These are phyloP conservation scores for Terrapene triunguis DNA, from an alignment of 2,113 vertebrate genomes.

Conservation along the genomic window DNA sequence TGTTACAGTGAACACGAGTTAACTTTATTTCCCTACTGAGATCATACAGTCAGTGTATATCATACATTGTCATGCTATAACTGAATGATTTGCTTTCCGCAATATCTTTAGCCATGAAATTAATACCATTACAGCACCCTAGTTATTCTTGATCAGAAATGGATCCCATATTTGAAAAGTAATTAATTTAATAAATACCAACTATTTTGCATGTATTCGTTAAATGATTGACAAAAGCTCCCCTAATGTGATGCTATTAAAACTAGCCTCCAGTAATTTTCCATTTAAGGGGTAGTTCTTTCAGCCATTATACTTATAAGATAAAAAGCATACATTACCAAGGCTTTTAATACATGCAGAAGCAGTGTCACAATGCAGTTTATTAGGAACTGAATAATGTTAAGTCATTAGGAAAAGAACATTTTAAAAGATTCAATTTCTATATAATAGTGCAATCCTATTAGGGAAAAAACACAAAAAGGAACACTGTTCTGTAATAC, in stretches of 20 bases:
- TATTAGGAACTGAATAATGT: slow-evolving; percentile 1
- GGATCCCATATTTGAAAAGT: slow-evolving; percentile 17
- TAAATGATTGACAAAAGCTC: slow-evolving; percentile 8
- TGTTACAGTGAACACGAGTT: not conserved
- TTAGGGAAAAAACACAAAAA: not conserved
- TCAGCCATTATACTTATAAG: not conserved
- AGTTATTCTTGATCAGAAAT: slow-evolving; percentile 10
- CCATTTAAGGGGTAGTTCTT: slow-evolving; percentile 1
- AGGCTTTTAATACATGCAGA: not conserved
- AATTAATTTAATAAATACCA: slow-evolving; percentile 55
- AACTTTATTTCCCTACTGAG: slow-evolving; percentile 25
- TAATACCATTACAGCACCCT: slow-evolving; percentile 3
- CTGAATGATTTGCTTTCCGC: slow-evolving; percentile 40
- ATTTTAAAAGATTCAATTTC: slow-evolving; percentile 22
- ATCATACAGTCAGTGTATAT: not conserved
- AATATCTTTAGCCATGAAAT: slow-evolving; percentile 41
- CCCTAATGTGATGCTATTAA: not conserved
- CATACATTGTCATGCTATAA: not conserved
- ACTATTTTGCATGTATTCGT: slow-evolving; percentile 7
- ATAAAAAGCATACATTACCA: slow-evolving; percentile 19
- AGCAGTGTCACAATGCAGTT: not conserved
- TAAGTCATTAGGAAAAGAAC: slow-evolving; percentile 19
- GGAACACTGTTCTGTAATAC: not conserved
- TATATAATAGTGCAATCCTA: not conserved
- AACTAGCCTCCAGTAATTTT: slow-evolving; percentile 47